Percentiles rank a stretch among this genome's conserved stretches.
Evolutionary conservation across 2,797 vertebrate species (phyloP).

Genomic region (Gouania willdenowi): DNA sequence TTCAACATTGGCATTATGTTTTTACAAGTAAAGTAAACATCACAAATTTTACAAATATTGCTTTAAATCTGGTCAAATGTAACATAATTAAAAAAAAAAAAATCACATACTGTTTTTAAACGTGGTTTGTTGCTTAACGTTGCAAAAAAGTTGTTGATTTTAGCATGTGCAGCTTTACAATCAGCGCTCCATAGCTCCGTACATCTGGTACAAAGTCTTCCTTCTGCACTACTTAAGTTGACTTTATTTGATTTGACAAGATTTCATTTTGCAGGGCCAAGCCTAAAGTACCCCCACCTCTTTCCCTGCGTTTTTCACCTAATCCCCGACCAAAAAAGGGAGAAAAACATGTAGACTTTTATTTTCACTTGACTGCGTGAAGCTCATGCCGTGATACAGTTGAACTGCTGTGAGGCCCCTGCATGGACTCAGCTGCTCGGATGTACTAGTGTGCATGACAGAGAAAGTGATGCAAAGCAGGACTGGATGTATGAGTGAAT

Average conservation of each 20-base stretch:
- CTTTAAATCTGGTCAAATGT: too few species aligned
- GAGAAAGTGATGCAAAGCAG: neutral
- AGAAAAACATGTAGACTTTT: constrained; percentile 62
- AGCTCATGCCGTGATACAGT: constrained; percentile 41
- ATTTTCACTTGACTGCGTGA: constrained; percentile 63
- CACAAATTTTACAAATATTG: too few species aligned
- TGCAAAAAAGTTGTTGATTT: too few species aligned
- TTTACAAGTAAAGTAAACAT: too few species aligned
- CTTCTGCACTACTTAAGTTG: constrained; percentile 60
- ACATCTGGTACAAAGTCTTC: too few species aligned
- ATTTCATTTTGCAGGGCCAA: constrained; percentile 63
- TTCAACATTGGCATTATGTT: too few species aligned
- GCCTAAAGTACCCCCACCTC: constrained; percentile 48
- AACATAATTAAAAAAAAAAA: too few species aligned
- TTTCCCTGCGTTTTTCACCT: constrained; percentile 22
- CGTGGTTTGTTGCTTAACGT: too few species aligned
- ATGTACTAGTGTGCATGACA: neutral
- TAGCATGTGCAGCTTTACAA: too few species aligned
- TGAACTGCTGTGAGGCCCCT: too few species aligned
- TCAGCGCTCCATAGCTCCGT: too few species aligned
- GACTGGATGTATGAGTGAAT: neutral
- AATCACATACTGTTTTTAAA: too few species aligned
- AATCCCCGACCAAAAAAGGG: constrained; percentile 70
- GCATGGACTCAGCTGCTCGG: constrained; percentile 8
- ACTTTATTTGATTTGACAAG: constrained; percentile 73